Evolutionary conservation across 2,888 invertebrate genomes (phyloP).

Genomic region (Cantharis flavilabris): DNA sequence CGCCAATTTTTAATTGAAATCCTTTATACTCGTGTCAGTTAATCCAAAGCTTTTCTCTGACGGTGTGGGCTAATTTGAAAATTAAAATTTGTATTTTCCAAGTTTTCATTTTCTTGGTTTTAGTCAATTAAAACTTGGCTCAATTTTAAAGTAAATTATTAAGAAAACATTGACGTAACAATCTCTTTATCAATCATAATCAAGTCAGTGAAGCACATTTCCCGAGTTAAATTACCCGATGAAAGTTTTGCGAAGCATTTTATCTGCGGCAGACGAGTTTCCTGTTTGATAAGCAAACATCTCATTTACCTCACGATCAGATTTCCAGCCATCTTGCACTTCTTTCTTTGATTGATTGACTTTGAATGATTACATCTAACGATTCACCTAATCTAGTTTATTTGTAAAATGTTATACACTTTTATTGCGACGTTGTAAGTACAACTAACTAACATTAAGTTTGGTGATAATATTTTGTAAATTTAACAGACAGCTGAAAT

Average conservation of each 20-base stretch:
- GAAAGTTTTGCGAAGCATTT: slow-evolving; percentile 51
- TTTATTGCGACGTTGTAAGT: not conserved
- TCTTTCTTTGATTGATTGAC: slow-evolving; percentile 46
- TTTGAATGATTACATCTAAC: slow-evolving; percentile 39
- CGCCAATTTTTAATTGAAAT: not conserved
- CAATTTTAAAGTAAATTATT: slow-evolving; percentile 33
- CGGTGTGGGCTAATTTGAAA: not conserved
- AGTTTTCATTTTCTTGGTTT: slow-evolving; percentile 11
- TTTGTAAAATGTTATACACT: not conserved
- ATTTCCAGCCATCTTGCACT: slow-evolving; percentile 44
- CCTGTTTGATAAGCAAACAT: slow-evolving; percentile 54
- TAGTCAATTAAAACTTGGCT: slow-evolving; percentile 33
- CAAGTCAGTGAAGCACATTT: slow-evolving; percentile 54
- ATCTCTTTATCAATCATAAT: slow-evolving; percentile 58
- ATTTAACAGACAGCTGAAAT: not conserved
- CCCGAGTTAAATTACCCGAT: slow-evolving; percentile 52
- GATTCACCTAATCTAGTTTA: slow-evolving; percentile 7
- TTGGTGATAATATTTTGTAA: not conserved
- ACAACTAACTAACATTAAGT: not conserved
- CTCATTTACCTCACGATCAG: slow-evolving; percentile 49
- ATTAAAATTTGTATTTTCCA: not conserved
- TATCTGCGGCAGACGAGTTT: slow-evolving; percentile 52
- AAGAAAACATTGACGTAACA: slow-evolving; percentile 42
- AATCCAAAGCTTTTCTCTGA: not conserved
- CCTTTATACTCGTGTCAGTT: not conserved